A percentile compares a stretch with the other conserved stretches of the same genome.
Conservation (phyloP, 2,888 invertebrate species). For the Aphodius sticticus region DNA sequence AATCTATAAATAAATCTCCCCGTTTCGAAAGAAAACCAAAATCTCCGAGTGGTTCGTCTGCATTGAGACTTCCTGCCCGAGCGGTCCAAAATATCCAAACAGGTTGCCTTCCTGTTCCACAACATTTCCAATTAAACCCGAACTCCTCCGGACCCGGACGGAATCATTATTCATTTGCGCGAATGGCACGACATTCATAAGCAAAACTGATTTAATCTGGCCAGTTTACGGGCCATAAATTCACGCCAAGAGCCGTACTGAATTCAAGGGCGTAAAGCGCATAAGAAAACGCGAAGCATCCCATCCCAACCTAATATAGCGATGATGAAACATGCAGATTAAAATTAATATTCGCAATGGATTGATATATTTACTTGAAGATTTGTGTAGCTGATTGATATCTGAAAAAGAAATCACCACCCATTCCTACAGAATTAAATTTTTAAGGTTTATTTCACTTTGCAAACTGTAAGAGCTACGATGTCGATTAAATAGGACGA, state of each 20-base stretch:
- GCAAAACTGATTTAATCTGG: not conserved
- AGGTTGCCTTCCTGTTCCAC: constrained; percentile 4
- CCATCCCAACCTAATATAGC: not conserved
- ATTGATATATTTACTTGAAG: not conserved
- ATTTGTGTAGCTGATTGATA: not conserved
- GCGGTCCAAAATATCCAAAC: not conserved
- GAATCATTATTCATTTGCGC: not conserved
- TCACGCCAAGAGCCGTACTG: not conserved
- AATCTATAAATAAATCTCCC: no score
- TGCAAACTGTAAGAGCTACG: no score
- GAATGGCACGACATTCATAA: not conserved
- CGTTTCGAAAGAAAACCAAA: no score
- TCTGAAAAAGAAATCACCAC: not conserved
- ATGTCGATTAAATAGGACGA: no score
- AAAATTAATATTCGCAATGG: not conserved
- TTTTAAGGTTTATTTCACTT: no score
- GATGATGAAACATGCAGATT: not conserved
- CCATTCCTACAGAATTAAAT: no score
- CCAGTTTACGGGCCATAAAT: not conserved
- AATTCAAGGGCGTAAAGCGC: not conserved
- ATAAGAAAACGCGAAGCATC: not conserved
- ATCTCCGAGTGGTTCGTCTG: no score
- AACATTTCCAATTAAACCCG: not conserved
- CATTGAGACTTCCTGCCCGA: not conserved
- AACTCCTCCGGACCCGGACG: not conserved